Conservation (phyloP, 2,113 vertebrate species). For the Mesoclemmys tuberculata region DNA sequence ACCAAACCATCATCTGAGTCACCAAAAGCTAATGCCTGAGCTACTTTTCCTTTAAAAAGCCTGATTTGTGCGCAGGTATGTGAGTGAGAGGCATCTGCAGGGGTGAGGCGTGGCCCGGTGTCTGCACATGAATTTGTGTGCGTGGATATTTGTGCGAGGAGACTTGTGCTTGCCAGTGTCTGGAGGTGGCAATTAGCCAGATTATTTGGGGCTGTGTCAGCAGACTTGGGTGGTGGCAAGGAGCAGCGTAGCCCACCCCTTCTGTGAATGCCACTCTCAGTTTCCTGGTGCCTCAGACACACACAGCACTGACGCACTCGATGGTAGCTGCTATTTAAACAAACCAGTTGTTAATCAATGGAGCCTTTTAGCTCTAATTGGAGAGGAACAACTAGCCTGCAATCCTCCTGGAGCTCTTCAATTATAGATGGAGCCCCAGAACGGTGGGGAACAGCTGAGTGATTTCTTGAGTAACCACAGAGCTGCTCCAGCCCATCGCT, state of each 20-base stretch:
- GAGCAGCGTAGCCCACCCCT: background rate
- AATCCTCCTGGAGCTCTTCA: slow-evolving; percentile 62
- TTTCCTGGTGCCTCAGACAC: background rate
- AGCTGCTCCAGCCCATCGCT: background rate
- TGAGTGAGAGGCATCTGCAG: rapidly evolving
- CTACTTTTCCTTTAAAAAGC: slow-evolving; percentile 29
- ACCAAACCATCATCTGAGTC: slow-evolving; percentile 13
- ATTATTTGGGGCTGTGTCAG: rapidly evolving
- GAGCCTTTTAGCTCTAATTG: slow-evolving; percentile 71
- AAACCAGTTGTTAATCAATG: slow-evolving; percentile 73
- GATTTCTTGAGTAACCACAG: background rate
- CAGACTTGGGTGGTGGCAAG: background rate
- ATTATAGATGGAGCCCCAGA: slow-evolving; percentile 66
- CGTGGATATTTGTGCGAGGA: background rate
- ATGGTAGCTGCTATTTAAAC: slow-evolving; percentile 58
- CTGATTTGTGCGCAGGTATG: background rate
- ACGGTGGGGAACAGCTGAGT: slow-evolving; percentile 15
- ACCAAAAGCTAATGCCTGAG: slow-evolving; percentile 28
- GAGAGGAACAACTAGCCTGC: slow-evolving; percentile 49
- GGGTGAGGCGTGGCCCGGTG: background rate
- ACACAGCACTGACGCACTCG: background rate
- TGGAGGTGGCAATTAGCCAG: background rate
- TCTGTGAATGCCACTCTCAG: no score
- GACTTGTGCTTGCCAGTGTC: background rate
- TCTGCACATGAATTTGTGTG: background rate